These are phyloP conservation scores for Eretmochelys imbricata DNA, from an alignment of 2,113 vertebrate genomes.

Conservation along the genomic window DNA sequence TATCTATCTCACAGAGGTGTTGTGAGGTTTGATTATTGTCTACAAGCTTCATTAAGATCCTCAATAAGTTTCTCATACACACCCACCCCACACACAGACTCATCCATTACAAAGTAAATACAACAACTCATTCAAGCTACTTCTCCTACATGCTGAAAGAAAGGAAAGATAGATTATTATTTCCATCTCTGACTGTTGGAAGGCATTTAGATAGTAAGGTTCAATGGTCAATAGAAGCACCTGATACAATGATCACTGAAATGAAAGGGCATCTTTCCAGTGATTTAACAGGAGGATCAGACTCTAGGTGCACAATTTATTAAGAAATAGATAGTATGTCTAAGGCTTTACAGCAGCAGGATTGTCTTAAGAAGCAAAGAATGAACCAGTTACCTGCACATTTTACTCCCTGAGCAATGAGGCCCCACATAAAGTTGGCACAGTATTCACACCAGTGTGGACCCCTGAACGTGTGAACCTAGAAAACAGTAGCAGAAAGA, in stretches of 20 bases:
- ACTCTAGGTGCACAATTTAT: rapidly evolving
- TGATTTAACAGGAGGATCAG: not conserved
- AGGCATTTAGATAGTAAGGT: not conserved
- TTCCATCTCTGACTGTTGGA: rapidly evolving
- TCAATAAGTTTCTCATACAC: not conserved
- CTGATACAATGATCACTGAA: not conserved
- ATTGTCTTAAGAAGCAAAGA: not conserved
- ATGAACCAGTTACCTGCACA: constrained; percentile 89
- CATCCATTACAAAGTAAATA: not conserved
- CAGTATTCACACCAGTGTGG: constrained; percentile 99
- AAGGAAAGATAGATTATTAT: rapidly evolving
- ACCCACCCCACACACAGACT: not conserved
- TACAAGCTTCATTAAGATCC: not conserved
- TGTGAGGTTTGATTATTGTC: not conserved
- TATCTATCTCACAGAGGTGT: not conserved
- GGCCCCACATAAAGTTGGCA: constrained; percentile 99
- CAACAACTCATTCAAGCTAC: not conserved
- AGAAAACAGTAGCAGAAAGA: constrained; percentile 71
- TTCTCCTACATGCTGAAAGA: not conserved
- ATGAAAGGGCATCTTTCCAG: rapidly evolving
- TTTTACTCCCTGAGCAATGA: constrained; percentile 99
- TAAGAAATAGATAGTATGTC: not conserved
- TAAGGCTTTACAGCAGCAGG: not conserved
- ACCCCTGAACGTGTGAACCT: constrained; percentile 98
- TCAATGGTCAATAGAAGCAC: not conserved